Evolutionary conservation across 2,113 vertebrate species (phyloP).

Genomic region (Phalacrocorax pelagicus): DNA sequence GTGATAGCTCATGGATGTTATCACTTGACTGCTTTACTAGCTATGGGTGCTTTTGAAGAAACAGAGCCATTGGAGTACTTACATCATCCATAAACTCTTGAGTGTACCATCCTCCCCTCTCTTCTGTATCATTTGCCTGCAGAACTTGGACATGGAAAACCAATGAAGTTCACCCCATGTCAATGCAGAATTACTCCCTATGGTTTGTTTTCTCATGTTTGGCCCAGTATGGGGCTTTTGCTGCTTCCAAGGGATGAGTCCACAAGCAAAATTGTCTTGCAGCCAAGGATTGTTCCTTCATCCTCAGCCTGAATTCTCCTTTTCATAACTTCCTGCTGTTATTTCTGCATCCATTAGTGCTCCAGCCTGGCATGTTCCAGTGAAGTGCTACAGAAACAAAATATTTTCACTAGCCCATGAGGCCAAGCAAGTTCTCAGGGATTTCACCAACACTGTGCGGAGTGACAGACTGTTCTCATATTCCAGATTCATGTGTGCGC

Average conservation of each 20-base stretch:
- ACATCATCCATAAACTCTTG: background rate
- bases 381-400: background rate
- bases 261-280: background rate
- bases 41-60: background rate
- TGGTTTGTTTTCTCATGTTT: background rate
- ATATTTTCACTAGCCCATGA: background rate
- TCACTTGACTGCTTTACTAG: background rate
- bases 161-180: background rate
- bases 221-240: background rate
- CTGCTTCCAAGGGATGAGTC: background rate
- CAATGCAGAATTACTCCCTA: background rate
- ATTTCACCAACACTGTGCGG: background rate
- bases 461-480: background rate
- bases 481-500: background rate
- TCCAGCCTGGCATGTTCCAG: background rate
- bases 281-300: slow-evolving; percentile 6
- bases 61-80: background rate
- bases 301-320: background rate
- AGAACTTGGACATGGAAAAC: background rate
- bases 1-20: background rate
- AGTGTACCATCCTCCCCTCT: background rate
- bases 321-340: slow-evolving; percentile 7
- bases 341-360: background rate
- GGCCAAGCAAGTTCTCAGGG: background rate
- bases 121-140: background rate